Evolutionary conservation across 2,113 vertebrate species (phyloP).

Genomic region (Cyprinodon variegatus): DNA sequence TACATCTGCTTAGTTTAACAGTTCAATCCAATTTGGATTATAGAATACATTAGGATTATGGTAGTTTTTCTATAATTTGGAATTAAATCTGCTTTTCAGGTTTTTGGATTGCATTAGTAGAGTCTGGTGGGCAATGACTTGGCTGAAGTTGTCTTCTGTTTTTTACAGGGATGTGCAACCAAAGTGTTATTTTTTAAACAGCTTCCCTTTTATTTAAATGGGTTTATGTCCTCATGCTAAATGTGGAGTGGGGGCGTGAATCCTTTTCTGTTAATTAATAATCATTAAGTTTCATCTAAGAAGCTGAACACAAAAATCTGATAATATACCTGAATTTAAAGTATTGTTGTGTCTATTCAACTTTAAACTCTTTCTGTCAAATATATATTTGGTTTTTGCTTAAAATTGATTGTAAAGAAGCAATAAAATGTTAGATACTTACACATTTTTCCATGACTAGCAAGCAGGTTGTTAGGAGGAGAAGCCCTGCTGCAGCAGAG

Average conservation of each 20-base stretch:
- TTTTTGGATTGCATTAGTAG: too few relatives aligned
- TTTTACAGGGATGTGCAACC: background rate
- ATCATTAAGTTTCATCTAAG: background rate
- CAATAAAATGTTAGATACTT: slow-evolving; percentile 43
- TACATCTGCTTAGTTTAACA: too few relatives aligned
- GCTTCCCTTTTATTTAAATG: background rate
- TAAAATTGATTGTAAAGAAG: background rate
- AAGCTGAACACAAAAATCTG: background rate
- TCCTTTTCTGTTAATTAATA: background rate
- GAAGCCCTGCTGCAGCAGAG: slow-evolving; percentile 39
- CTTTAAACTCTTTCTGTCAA: background rate
- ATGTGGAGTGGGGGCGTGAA: background rate
- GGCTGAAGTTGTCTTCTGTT: background rate
- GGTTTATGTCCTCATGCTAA: background rate
- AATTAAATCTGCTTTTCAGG: too few relatives aligned
- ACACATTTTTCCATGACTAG: slow-evolving; percentile 53
- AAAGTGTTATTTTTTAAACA: background rate
- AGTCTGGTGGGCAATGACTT: too few relatives aligned
- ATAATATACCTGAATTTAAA: background rate
- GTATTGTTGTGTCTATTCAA: background rate
- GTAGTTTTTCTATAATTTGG: too few relatives aligned
- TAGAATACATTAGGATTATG: too few relatives aligned
- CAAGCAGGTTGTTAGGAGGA: slow-evolving; percentile 51
- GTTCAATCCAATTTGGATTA: too few relatives aligned
- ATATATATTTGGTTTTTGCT: background rate